phyloP scores from a whole-genome alignment of 2,888 invertebrate species.

The Drosophila barbarae region DNA sequence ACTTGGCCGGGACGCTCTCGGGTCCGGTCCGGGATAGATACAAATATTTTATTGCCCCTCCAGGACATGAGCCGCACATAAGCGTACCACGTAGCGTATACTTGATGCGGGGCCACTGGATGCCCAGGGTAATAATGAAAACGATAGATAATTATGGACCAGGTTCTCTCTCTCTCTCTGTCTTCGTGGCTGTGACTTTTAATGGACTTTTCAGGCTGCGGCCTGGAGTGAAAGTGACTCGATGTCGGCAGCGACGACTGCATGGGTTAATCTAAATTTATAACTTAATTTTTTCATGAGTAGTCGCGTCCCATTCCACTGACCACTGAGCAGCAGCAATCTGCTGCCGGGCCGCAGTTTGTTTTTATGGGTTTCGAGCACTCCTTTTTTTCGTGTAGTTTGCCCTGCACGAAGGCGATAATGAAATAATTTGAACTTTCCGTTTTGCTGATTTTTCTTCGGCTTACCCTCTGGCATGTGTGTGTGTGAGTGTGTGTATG shows the following conservation, averaged over 20 bases:
- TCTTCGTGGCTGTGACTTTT: constrained; percentile 54
- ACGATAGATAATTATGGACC: constrained; percentile 68
- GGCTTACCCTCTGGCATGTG: constrained; percentile 37
- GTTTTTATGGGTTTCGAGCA: constrained; percentile 51
- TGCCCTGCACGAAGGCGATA: constrained; percentile 67
- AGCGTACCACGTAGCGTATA: constrained; percentile 44
- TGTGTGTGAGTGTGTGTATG: constrained; percentile 25
- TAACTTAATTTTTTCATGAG: constrained; percentile 64
- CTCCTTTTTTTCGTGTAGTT: constrained; percentile 35
- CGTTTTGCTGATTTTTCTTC: constrained; percentile 39
- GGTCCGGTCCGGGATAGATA: constrained; percentile 54
- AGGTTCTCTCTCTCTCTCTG: neutral
- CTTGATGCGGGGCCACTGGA: constrained; percentile 34
- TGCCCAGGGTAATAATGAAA: constrained; percentile 62
- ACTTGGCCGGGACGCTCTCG: neutral
- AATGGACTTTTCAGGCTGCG: constrained; percentile 62
- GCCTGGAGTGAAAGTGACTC: constrained; percentile 31
- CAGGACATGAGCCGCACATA: constrained; percentile 62
- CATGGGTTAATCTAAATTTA: constrained; percentile 73
- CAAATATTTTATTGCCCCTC: constrained; percentile 75
- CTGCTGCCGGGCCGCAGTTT: constrained; percentile 20
- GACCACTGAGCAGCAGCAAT: constrained; percentile 22
- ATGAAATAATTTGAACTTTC: constrained; percentile 75
- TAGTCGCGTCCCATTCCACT: constrained; percentile 38
- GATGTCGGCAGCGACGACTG: constrained; percentile 36